Evolutionary conservation across 2,888 invertebrate genomes (phyloP).

Genomic region (Pandemis cinnamomeana): DNA sequence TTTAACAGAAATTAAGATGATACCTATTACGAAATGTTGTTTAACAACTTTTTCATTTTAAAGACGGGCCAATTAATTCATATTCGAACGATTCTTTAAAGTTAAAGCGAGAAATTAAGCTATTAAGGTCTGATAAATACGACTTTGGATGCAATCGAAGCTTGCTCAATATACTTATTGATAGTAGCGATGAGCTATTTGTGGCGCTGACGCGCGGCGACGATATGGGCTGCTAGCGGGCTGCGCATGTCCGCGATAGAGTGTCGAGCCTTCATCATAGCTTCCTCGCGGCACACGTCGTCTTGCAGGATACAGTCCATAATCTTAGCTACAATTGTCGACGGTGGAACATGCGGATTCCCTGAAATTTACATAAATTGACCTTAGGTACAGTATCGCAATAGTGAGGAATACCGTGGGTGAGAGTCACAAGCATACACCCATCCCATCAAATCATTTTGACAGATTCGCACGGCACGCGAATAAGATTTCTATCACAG

Average conservation of each 20-base stretch:
- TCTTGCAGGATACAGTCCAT: constrained; percentile 88
- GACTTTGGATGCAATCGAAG: neutral
- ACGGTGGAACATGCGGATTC: constrained; percentile 91
- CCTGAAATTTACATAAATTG: constrained; percentile 72
- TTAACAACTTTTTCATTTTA: neutral
- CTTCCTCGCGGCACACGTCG: constrained; percentile 81
- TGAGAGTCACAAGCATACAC: neutral
- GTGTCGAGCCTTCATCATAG: constrained; percentile 70
- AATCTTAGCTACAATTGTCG: constrained; percentile 92
- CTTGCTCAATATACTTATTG: neutral
- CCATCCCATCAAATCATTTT: too few species aligned
- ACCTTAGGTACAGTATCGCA: neutral
- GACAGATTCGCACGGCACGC: too few species aligned
- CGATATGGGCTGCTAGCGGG: constrained; percentile 62
- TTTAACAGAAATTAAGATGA: neutral
- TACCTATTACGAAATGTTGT: neutral
- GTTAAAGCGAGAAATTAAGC: neutral
- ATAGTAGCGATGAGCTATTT: neutral
- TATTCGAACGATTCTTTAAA: neutral
- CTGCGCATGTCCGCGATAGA: constrained; percentile 78
- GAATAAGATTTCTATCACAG: too few species aligned
- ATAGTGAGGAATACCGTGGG: neutral
- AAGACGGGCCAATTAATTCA: neutral
- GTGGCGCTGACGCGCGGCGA: constrained; percentile 56
- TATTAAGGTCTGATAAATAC: neutral